Base-by-base conservation (phyloP, 2,113 vertebrate genomes). In the Anhinga anhinga region DNA sequence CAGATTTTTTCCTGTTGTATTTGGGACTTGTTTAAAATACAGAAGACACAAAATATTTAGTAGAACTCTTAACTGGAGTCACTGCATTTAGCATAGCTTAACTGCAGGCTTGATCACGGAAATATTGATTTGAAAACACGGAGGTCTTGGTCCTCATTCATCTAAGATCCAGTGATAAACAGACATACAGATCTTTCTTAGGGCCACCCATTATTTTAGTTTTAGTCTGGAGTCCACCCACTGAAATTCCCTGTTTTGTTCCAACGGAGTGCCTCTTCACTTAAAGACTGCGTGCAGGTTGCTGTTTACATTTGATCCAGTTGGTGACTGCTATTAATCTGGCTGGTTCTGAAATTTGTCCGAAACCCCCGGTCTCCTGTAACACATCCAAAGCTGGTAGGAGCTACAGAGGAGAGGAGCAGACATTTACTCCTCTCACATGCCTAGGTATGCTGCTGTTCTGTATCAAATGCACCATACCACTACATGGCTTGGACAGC, bases 231-330 rank as follows among this genome's bases (percentile, higher is more conserved):
- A 90, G 20, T 22, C 45, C 14, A 19, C 15, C 71, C 4, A 1
- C 32, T 61, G 36, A 53, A 86, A 32, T 45, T 71, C 38, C 32
- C 26, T 76, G 23, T 47, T 82, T 50, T 0, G 0, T 85, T 82
- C 26, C 25, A 14, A 53, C 1, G 2, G n/a, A 61, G 34, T 5
- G 1, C 5, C 25, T 49, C 27, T 82, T 71, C 61, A 32, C 29
- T 63, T 36, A 26, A 36, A 26, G 34, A 11, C n/a, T 44, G 22
- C 1, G 0, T 0, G 0, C 13, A 22, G 61, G 4, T 47, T 30
- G 7, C 27, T 65, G 13, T 3, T 42, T 44, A 17, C 19, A 5
- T 50, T 77, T 53, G 36, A 42, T 82, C 40, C 22, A 15, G 15
- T 15, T 3, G 1, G 15, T 69, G 62, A 29, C 18, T 52, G 32